Base-by-base conservation (phyloP, 2,113 vertebrate genomes). In the Pandion haliaetus region DNA sequence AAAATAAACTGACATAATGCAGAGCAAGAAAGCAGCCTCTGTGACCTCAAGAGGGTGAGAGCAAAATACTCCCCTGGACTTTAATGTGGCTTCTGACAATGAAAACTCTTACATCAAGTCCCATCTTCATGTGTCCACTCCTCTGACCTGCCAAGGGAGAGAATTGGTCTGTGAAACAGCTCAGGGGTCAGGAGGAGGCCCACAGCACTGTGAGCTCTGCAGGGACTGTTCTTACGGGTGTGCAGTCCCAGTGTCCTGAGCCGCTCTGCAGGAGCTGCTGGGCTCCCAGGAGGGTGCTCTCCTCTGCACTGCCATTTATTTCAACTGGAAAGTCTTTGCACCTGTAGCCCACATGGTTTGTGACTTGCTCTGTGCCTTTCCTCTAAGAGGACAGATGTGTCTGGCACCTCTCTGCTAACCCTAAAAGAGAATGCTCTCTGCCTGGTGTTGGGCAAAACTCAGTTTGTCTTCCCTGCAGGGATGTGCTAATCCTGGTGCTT, bases 1-100 rank as follows among this genome's bases (percentile, higher is more conserved):
- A 91, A 95, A 95, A 80, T 94, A 55, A 71, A 58, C 61, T 96
- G 95, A 96, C 86, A 93, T 90, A 94, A 90, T 28, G 45, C 94
- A 96, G 94, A 86, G 62, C 45, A 38, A 77, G 93, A 73, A 93
- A 82, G 44, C 76, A 88, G 72, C 16, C 72, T 58, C 69, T 29
- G 16, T 24, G 45, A 87, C n/a, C 88, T 89, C 36, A 17, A 5
- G 38, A n/a, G 58, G 16, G 49, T 76, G 62, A 89, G 16, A 93
- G 58, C 18, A 82, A 85, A 87, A 70, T 45, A 77, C 66, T 94
- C 70, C 57, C 58, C 32, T 90, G 58, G 58, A 50, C 29, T 79
- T 32, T 7, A 84, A 20, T 3, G 40, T 17, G 54, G 52, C 49
- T 94, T 82, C 54, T 93, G 83, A 79, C 57, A 63, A n/a, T 13